Base-by-base conservation (phyloP, 2,113 vertebrate species). In the Poeciliopsis turrubarensis region DNA sequence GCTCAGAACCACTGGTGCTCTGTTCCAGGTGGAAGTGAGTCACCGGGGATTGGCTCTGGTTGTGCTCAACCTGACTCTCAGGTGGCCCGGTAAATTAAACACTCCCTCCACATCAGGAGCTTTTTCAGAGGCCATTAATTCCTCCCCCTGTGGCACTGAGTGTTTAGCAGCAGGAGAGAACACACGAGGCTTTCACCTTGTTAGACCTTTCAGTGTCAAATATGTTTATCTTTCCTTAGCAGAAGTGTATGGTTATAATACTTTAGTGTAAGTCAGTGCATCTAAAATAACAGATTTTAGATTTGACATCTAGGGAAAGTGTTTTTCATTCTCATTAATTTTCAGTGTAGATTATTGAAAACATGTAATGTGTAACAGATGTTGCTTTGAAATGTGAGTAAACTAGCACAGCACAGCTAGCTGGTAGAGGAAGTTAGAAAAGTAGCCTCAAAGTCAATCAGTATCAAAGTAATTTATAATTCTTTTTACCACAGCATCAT, bases 21-120 rank as follows among this genome's bases (percentile, higher is more conserved):
- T 54, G 51, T 25, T 54, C 26, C 34, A 85, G 32, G 70, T 79
- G 70, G 72, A 87, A 81, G 79, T 73, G 86, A 80, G 70, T 89
- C 88, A 80, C 72, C 8, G 32, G 82, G 85, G 76, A 85, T 31
- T 1, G 78, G 34, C 71, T 47, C 79, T 82, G 86, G 79, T 82
- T 88, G 79, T 62, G 73, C 79, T 88, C 84, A 86, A 70, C 77
- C 69, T 69, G 72, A 86, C 69, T 88, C 88, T 89, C 89, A 89
- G 86, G 82, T 90, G 91, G 82, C 79, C 78, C 32, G 63, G 82
- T 88, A 89, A 92, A 90, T 88, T 65, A 90, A 88, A 86, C 75
- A n/a, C 86, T 85, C 75, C 60, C 57, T 80, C 65, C 65, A 57
- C 76, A 88, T 84, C 77, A 78, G 75, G 69, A 73, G 75, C 65